phyloP scores from a whole-genome alignment of 2,113 vertebrate genomes.

The Perca schrenkii region DNA sequence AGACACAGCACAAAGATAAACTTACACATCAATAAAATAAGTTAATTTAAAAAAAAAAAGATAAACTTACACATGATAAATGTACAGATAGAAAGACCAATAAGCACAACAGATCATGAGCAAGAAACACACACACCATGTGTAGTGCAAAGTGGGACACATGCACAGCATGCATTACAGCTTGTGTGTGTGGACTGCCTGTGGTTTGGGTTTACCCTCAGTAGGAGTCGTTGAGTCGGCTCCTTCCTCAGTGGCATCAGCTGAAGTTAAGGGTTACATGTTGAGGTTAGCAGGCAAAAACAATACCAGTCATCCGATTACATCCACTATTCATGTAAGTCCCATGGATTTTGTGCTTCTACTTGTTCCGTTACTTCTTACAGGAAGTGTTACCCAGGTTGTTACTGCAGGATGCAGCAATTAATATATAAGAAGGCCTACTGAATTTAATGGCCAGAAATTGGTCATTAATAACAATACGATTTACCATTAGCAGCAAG shows the following conservation, averaged over 20 bases:
- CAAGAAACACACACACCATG: conserved; percentile 9
- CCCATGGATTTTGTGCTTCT: background rate
- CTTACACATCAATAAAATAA: background rate
- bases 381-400: too few species aligned
- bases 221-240: conserved; percentile 2
- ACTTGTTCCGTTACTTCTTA: background rate
- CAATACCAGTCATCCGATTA: background rate
- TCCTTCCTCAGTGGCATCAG: conserved; percentile 32
- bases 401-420: background rate
- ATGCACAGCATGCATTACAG: conserved; percentile 25
- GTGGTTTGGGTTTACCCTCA: conserved; percentile 49
- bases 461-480: background rate
- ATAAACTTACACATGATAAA: background rate
- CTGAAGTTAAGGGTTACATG: conserved; percentile 58
- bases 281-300: conserved; percentile 24
- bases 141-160: background rate
- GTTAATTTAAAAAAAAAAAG: too few species aligned
- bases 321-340: background rate
- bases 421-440: background rate
- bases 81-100: conserved; percentile 7
- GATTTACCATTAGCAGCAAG: background rate
- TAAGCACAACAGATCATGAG: background rate
- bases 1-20: background rate
- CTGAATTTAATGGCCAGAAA: background rate
- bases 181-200: background rate